Evolutionary conservation across 92 coral and sea anemone genomes (phyloP), one percentile per base, ranked within the genome.

Genomic region (Meandrina meandrites): DNA sequence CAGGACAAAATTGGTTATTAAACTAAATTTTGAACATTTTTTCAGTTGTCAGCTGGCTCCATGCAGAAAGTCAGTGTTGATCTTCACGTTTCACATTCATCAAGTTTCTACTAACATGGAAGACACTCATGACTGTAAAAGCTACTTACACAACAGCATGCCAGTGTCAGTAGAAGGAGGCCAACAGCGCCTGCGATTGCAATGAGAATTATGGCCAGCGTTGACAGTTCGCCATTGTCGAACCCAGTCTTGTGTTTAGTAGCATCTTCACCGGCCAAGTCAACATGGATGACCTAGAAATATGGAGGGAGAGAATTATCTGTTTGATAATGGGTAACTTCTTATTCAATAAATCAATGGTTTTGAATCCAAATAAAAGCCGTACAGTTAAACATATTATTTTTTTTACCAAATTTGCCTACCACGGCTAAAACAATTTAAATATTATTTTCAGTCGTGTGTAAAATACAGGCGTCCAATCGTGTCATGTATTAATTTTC

Each of bases 111-210:
- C 54, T 24, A 22, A 62, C 1, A 62, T 8, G 13, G 12, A 22
- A 24, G 69, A 7, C 22, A 18, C 8, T 24, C 9, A 22, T 62
- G 1, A 24, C 69, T 62, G 69, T 62, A 62, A 62, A 24, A 4
- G 30, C 12, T 83, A 83, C 87, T 72, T 87, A 97, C 99, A 89
- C 96, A 89, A 75, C 95, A 93, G 67, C 96, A 92, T 1, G 95
- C 91, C n/a, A 93, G 28, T 35, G 94, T 67, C 27, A 93, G 85
- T 18, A 97, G 94, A 0, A 95, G 67, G 16, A 91, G 88, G 69
- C 81, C 88, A 85, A 85, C 68, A 45, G 88, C 86, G 80, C 88
- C 90, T 8, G 93, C 94, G 40, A 93, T 90, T n/a, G 96, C 94
- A 60, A 97, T 90, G 70, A 96, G 90, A 76, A 95, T 93, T 27